A percentile compares a stretch with the other conserved stretches of the same genome.
Evolutionary conservation across 2,797 vertebrate species (phyloP).

Genomic region (Myotis daubentonii): DNA sequence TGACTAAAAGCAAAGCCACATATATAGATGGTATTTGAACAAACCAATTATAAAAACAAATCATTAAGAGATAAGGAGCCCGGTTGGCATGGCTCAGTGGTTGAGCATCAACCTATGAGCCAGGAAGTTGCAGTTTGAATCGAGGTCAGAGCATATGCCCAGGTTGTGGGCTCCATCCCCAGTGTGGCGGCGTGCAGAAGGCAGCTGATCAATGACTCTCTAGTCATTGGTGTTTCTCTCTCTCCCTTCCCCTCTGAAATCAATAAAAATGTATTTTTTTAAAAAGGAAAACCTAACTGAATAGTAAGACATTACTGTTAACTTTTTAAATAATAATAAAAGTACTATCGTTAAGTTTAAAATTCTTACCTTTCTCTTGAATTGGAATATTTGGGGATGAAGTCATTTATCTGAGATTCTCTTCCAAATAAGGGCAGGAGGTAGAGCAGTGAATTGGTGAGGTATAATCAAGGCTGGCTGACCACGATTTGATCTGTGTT

Average conservation of each 20-base stretch:
- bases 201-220: no score
- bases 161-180: no score
- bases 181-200: no score
- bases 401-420: not conserved
- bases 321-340: not conserved
- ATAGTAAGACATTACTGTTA: not conserved
- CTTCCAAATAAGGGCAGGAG: not conserved
- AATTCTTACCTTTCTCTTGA: not conserved
- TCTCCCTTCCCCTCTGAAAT: no score
- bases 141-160: no score
- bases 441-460: not conserved
- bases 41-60: constrained; percentile 6
- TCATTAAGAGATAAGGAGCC: no score
- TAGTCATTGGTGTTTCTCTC: no score
- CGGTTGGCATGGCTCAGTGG: no score
- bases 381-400: not conserved
- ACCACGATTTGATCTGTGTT: not conserved
- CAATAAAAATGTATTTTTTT: not conserved
- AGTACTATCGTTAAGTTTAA: not conserved
- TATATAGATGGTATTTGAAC: not conserved
- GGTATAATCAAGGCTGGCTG: not conserved
- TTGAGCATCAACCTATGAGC: not conserved
- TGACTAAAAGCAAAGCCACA: not conserved
- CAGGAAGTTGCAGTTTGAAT: no score
- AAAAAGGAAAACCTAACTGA: not conserved